phyloP scores from a whole-genome alignment of 2,113 vertebrate species.

The Sprattus sprattus region DNA sequence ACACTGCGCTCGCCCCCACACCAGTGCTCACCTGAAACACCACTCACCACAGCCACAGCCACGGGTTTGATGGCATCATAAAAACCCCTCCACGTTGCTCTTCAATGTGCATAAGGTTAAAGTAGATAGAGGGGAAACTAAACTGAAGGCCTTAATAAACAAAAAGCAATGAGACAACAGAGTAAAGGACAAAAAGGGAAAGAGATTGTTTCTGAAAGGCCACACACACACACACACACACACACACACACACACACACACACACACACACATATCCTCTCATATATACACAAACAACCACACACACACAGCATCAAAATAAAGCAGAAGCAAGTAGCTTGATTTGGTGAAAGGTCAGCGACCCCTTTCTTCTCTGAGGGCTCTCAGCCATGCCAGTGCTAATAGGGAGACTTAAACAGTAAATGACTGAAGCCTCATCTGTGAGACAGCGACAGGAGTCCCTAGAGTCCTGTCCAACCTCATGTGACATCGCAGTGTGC shows the following conservation, averaged over 20 bases:
- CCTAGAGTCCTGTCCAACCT: background rate
- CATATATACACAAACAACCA: background rate
- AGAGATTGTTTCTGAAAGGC: background rate
- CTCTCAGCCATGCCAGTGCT: background rate
- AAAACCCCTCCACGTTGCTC: background rate
- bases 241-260: slow-evolving; percentile 9
- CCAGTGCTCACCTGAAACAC: background rate
- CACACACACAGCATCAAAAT: background rate
- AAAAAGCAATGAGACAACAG: background rate
- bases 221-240: background rate
- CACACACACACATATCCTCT: background rate
- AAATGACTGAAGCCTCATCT: slow-evolving; percentile 15
- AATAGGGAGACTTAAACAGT: background rate
- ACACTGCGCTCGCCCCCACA: background rate
- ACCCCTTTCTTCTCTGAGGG: background rate
- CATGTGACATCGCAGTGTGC: background rate
- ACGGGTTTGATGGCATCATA: background rate
- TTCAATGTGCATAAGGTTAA: background rate
- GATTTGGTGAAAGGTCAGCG: slow-evolving; percentile 1
- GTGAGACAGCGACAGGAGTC: background rate
- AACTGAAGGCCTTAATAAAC: background rate
- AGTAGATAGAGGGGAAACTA: background rate
- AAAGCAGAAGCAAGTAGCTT: background rate
- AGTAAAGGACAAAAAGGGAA: background rate
- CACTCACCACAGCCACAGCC: background rate